These are phyloP conservation scores for Eutrigla gurnardus DNA, from an alignment of 2,797 vertebrate genomes.

Conservation along the genomic window DNA sequence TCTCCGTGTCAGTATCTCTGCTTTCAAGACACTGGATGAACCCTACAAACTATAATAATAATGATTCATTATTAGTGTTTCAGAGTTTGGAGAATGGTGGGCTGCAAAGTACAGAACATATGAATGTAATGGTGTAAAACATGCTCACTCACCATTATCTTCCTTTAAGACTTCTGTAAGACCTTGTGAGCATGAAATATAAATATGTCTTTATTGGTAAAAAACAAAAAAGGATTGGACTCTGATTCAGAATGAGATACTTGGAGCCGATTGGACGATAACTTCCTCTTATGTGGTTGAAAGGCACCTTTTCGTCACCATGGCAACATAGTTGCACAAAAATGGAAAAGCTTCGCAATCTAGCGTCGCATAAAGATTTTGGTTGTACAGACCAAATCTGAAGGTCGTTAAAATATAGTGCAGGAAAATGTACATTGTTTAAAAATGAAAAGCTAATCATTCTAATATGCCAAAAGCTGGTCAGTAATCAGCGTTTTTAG, in stretches of 20 bases:
- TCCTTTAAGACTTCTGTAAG: conserved; percentile 7
- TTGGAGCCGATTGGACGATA: too few species aligned
- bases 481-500: background rate
- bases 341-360: too few species aligned
- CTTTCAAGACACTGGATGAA: conserved; percentile 42
- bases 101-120: background rate
- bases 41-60: conserved; percentile 18
- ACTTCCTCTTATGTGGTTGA: too few species aligned
- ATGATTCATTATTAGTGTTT: conserved; percentile 10
- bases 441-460: too few species aligned
- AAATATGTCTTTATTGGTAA: background rate
- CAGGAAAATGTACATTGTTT: too few species aligned
- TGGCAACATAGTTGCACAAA: too few species aligned
- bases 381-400: too few species aligned
- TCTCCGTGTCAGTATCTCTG: conserved; percentile 38
- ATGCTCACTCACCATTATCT: background rate
- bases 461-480: too few species aligned
- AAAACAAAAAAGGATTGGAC: background rate
- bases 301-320: too few species aligned
- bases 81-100: background rate
- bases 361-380: too few species aligned
- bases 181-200: background rate
- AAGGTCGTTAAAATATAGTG: too few species aligned
- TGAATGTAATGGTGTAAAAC: conserved; percentile 6
- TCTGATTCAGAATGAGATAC: too few species aligned